These are phyloP conservation scores for Tragulus kanchil DNA, from an alignment of 2,113 vertebrate genomes.

Conservation along the genomic window DNA sequence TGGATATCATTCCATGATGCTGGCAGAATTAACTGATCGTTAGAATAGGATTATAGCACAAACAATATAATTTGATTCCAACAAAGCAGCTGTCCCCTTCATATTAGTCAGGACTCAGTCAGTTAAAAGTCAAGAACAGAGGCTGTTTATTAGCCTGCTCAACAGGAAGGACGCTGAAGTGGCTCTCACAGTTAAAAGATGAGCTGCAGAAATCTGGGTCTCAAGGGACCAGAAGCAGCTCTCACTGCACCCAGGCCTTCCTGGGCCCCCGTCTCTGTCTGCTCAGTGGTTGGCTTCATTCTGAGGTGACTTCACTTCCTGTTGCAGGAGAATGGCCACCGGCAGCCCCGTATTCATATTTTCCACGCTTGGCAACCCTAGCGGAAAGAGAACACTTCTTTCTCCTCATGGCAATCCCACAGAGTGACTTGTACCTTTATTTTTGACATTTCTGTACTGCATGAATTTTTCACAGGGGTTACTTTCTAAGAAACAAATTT, in stretches of 20 bases:
- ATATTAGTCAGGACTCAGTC: background rate
- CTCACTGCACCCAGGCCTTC: background rate
- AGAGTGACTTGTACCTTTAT: slow-evolving; percentile 25
- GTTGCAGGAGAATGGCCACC: background rate
- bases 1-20: background rate
- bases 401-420: slow-evolving; percentile 1
- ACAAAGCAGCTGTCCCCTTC: slow-evolving; percentile 13
- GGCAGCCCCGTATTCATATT: background rate
- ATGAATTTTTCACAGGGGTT: background rate
- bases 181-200: background rate
- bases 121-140: slow-evolving; percentile 41
- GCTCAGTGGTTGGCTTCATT: background rate
- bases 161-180: background rate
- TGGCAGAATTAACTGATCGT: slow-evolving; percentile 54
- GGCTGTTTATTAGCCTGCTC: background rate
- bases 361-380: slow-evolving; percentile 26
- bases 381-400: slow-evolving; percentile 4
- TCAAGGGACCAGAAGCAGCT: background rate
- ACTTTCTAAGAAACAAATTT: background rate
- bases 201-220: background rate
- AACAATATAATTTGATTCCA: slow-evolving; percentile 29
- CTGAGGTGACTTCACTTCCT: background rate
- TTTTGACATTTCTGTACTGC: background rate
- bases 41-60: background rate
- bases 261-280: background rate